Evolutionary conservation across 2,113 vertebrate genomes (phyloP).

Genomic region (Xenopus laevis): DNA sequence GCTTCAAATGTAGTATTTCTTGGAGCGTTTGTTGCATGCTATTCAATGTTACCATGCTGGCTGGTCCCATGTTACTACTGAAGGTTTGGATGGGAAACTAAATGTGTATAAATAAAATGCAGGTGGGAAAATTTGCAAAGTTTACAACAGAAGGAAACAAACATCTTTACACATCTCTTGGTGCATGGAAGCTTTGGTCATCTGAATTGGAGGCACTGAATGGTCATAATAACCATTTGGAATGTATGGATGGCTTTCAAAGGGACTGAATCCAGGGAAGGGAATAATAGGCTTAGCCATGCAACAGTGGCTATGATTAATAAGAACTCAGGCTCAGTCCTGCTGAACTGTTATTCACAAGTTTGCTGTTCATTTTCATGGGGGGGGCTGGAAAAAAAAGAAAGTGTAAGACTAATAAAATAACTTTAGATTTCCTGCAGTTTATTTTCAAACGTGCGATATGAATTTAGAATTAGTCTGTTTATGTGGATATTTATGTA

Average conservation of each 20-base stretch:
- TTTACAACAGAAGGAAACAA: neutral
- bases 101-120: too few species aligned
- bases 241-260: slow-evolving; percentile 42
- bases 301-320: slow-evolving; percentile 42
- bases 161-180: neutral
- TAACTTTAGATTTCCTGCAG: neutral
- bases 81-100: neutral
- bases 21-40: too few species aligned
- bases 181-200: slow-evolving; percentile 4
- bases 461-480: too few species aligned
- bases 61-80: too few species aligned
- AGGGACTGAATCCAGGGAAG: slow-evolving; percentile 29
- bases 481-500: too few species aligned
- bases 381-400: neutral
- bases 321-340: slow-evolving; percentile 21
- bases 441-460: neutral
- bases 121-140: too few species aligned
- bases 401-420: neutral
- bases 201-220: slow-evolving; percentile 9
- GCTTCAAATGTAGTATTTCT: too few species aligned
- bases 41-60: too few species aligned
- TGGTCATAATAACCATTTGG: slow-evolving; percentile 21
- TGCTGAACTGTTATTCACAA: neutral
- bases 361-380: neutral
- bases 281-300: slow-evolving; percentile 45